These are phyloP conservation scores for Bombus vancouverensis DNA, from an alignment of 1,140 invertebrate genomes.

Conservation along the genomic window DNA sequence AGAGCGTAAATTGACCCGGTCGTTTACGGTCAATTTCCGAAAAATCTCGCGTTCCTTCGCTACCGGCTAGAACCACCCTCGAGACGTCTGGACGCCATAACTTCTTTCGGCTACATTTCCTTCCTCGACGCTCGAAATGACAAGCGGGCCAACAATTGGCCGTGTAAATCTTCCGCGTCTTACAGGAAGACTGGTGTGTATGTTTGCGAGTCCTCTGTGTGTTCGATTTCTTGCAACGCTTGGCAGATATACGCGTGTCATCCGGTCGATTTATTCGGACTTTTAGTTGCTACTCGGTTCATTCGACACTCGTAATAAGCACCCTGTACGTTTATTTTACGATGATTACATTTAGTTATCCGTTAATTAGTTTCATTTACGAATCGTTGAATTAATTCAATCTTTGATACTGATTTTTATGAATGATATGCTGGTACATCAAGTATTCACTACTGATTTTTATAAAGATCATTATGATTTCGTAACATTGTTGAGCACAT, in stretches of 20 bases:
- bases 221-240: slow-evolving; percentile 8
- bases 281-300: background rate
- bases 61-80: background rate
- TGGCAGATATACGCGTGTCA: background rate
- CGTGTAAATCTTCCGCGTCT: slow-evolving; percentile 22
- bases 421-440: too few species aligned
- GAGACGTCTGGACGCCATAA: slow-evolving; percentile 44
- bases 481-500: too few species aligned
- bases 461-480: too few species aligned
- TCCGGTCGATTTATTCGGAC: slow-evolving; percentile 37
- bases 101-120: slow-evolving; percentile 39
- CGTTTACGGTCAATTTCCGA: slow-evolving; percentile 56
- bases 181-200: background rate
- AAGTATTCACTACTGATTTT: too few species aligned
- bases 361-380: background rate
- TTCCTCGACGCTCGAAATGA: slow-evolving; percentile 29
- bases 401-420: too few species aligned
- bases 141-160: slow-evolving; percentile 39
- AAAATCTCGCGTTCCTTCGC: slow-evolving; percentile 45
- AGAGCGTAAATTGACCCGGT: slow-evolving; percentile 47
- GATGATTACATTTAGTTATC: background rate
- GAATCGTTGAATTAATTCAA: background rate
- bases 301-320: background rate
- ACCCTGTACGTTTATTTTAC: background rate
- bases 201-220: background rate